Base-by-base conservation (phyloP, 2,797 vertebrate genomes). In the Toxotes lorentzi region DNA sequence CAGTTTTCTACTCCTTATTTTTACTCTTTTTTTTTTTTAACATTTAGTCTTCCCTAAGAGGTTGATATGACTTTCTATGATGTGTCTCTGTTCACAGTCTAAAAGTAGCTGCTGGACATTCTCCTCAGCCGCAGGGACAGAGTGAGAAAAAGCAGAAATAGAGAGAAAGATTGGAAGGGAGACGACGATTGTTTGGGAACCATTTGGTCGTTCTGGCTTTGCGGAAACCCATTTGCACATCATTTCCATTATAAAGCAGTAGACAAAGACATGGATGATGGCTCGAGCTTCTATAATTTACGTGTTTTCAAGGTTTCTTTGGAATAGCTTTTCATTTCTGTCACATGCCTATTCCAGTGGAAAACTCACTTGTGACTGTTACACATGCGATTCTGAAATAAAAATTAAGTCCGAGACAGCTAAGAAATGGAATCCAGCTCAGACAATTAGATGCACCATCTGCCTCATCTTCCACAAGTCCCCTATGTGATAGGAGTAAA, bases 371-470 rank as follows among this genome's bases (percentile, higher is more conserved):
- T 70, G 69, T 41, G 79, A 69, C 70, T 69, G 78, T 77, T 76
- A 58, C 70, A 79, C 41, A 32, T 48, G 67, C 23, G 8, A 70
- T 62, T 86, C 48, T 69, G 77, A 79, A 85, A 83, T 79, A 86
- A 75, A 67, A 90, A 89, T 86, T 53, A 82, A 86, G 76, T 82
- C 82, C 51, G 71, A 86, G 77, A 67, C n/a, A 19, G 62, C 68
- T 61, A 73, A 81, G 70, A 86, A 89, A 89, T 78, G 70, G 62
- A 81, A 86, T 85, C 56, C 67, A 78, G 85, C 81, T 81, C 82
- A 82, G 82, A 91, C 90, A 90, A 91, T 91, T 90, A 88, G 90
- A 90, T 76, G 66, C 62, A 73, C 92, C 89, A 91, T 92, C 90
- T 92, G 92, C 74, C 75, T 81, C 19, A 51, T 81, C 68, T 79